A percentile compares a stretch with the other conserved stretches of the same genome.
These are phyloP conservation scores for Phytoseiulus persimilis DNA, from an alignment of 2,888 invertebrate genomes.

Conservation along the genomic window DNA sequence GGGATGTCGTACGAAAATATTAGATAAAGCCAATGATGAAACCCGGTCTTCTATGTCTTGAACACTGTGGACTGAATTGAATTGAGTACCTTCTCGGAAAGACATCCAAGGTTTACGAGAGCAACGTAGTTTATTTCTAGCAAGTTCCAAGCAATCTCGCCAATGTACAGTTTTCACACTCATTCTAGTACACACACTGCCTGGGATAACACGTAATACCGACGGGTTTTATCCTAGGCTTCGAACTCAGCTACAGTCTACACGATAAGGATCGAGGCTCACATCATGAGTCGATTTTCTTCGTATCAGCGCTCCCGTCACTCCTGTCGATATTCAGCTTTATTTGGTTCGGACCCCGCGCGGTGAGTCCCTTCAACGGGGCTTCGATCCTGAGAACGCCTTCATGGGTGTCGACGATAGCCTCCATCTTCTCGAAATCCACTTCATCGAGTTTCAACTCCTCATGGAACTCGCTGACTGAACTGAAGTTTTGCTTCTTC, in stretches of 20 bases:
- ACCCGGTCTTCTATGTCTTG: too few species aligned
- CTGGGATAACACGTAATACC: too few species aligned
- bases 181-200: too few species aligned
- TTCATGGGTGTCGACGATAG: neutral
- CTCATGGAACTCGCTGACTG: conserved; percentile 26
- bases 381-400: conserved; percentile 28
- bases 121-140: too few species aligned
- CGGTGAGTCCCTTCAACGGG: neutral
- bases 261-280: neutral
- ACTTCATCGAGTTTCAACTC: conserved; percentile 23
- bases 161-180: too few species aligned
- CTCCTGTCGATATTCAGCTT: conserved; percentile 16
- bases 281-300: neutral
- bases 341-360: neutral
- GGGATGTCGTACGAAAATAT: too few species aligned
- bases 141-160: too few species aligned
- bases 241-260: neutral
- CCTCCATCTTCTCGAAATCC: conserved; percentile 18
- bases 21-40: too few species aligned
- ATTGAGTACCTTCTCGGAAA: too few species aligned
- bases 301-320: neutral
- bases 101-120: too few species aligned
- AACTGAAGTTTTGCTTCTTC: conserved; percentile 5
- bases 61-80: too few species aligned
- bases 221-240: too few species aligned